Conservation (phyloP, 2,113 vertebrate genomes). For the Jaculus jaculus region DNA sequence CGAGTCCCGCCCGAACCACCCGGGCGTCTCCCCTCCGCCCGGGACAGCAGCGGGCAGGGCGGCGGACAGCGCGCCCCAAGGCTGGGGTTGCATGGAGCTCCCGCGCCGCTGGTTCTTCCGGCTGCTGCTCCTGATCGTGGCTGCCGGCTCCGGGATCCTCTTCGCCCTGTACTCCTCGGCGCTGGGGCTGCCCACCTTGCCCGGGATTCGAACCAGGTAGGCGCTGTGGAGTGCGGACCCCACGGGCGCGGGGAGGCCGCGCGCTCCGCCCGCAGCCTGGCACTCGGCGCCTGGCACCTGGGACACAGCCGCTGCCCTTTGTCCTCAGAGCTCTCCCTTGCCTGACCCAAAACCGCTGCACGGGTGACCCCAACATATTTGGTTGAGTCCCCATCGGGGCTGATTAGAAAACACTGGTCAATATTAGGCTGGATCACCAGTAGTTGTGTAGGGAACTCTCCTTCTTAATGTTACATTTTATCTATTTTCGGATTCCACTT, state of each 20-base stretch:
- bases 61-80: background rate
- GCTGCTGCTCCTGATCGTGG: slow-evolving; percentile 72
- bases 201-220: slow-evolving; percentile 72
- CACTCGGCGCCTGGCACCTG: background rate
- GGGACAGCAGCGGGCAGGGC: background rate
- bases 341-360: background rate
- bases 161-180: slow-evolving; percentile 65
- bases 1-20: background rate
- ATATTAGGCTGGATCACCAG: background rate
- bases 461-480: too few species aligned
- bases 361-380: background rate
- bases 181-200: background rate
- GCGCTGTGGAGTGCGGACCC: background rate
- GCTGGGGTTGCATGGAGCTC: slow-evolving; percentile 74
- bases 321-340: background rate
- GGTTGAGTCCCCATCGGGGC: background rate
- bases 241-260: background rate
- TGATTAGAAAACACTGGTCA: background rate
- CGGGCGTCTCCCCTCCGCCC: background rate
- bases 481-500: background rate
- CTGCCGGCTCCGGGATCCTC: slow-evolving; percentile 73
- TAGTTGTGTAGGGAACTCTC: background rate
- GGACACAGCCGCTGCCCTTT: background rate
- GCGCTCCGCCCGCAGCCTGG: background rate
- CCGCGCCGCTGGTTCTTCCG: slow-evolving; percentile 70